Base-by-base conservation (phyloP, 2,797 vertebrate genomes). In the Enteromius anoplus region DNA sequence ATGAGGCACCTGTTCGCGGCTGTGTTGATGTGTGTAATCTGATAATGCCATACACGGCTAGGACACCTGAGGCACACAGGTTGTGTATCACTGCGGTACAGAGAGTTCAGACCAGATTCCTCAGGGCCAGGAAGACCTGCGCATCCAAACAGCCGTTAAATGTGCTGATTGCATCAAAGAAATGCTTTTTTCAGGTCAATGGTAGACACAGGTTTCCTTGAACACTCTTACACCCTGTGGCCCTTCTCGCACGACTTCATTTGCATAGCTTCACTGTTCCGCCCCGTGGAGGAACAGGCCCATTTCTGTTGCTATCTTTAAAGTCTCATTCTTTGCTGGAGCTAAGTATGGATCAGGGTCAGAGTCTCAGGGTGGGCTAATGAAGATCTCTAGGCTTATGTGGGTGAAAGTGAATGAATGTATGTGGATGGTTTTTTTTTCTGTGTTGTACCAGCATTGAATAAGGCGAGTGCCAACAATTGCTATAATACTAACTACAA, bases 271-370 rank as follows among this genome's bases (percentile, higher is more conserved):
- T 51, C 66, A 1, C 79, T 42, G 71, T 86, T 73, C 70, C 80
- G 37, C 71, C 77, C 84, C 87, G 84, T 90, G 84, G 90, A 91
- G 90, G 90, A 90, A 91, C 89, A 90, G 92, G 91, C 92, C 92
- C 90, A 92, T 87, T 93, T 94, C 87, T 88, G 90, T 78, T 55
- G 53, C 92, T 94, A 93, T 93, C 89, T 93, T 90, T 90, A 89
- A 90, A 88, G 81, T 51, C 11, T 76, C 86, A 75, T 32, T 78
- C 85, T 86, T 86, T 76, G 89, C 91, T 91, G 82, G 89, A 91
- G 90, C 92, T 92, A 92, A 88, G 87, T 90, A 93, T 93, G 92
- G 85, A 81, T 80, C 62, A 85, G 84, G 86, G 87, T 87, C 86
- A 88, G 75, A 84, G 66, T 86, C 83, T 79, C 76, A 75, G 72